Evolutionary conservation across 2,113 vertebrate genomes (phyloP), one percentile per base, ranked within the genome.

Genomic region (Sprattus sprattus): DNA sequence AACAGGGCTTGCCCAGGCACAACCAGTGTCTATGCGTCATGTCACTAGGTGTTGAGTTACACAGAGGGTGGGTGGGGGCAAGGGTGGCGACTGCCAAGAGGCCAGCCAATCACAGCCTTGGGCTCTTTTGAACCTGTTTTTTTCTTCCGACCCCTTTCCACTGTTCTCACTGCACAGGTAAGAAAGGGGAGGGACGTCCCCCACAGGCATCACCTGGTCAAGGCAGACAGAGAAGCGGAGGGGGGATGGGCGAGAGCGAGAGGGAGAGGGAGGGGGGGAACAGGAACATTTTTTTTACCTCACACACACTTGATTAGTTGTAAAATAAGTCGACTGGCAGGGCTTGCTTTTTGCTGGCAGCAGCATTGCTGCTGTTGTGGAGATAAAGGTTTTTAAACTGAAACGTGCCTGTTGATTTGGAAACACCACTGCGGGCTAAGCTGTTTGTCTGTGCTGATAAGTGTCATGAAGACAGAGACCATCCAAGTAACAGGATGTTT

Each of bases 21-120:
- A 90, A 89, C 87, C 88, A 83, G 49, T 85, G 90, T 87, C 88
- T 80, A 84, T 47, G 46, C 75, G 78, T 92, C 90, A 92, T 91
- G 91, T 93, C 91, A 91, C 88, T 85, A 93, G 93, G 93, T 94
- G 92, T 94, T 92, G 13, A 88, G 89, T 95, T 95, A 93, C 94
- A 92, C 84, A 39, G 85, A 85, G 88, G 78, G 82, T 83, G 64
- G 78, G 83, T 83, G 64, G 39, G 52, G 88, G 87, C 89, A 88
- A 80, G 28, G 87, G 84, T 86, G 86, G 25, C 81, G 32, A 15
- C 88, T 84, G 11, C 28, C 82, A 78, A 49, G 22, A 81, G 20
- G 54, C 83, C n/a, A 44, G 83, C 88, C 83, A 89, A 86, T 91
- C 85, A 83, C 87, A 87, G 84, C 49, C 28, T n/a, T 45, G 28